These are phyloP conservation scores for Carassius gibelio DNA, from an alignment of 2,113 vertebrate species.

Conservation along the genomic window DNA sequence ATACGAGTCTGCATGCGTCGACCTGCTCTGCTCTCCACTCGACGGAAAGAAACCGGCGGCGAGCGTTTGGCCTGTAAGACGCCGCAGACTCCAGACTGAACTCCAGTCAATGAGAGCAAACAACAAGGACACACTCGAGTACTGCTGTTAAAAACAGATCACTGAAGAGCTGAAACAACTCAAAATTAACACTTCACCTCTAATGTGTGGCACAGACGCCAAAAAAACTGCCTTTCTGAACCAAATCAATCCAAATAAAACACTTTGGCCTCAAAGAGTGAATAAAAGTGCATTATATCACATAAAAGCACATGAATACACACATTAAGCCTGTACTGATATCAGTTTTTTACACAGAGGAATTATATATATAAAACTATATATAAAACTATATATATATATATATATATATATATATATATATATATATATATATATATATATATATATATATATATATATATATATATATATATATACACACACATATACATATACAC, in stretches of 20 bases:
- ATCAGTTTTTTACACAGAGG: background rate
- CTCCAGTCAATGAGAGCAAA: background rate
- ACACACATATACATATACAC: no score
- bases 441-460: no score
- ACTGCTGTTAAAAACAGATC: background rate
- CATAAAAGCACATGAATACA: background rate
- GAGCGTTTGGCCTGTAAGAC: background rate
- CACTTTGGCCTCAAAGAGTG: background rate
- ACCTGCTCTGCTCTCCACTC: constrained; percentile 35
- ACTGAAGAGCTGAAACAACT: background rate
- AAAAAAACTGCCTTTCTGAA: background rate
- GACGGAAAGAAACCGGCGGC: constrained; percentile 31
- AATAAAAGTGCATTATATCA: background rate
- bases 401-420: no score
- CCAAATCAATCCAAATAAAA: background rate
- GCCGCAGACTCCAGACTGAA: background rate
- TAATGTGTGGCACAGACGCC: background rate
- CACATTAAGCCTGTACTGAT: background rate
- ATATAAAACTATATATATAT: no score
- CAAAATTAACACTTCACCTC: background rate
- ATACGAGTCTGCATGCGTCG: constrained; percentile 52
- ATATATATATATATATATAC: no score
- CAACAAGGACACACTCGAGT: background rate
- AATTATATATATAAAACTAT: background rate
- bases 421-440: no score